Base-by-base conservation (phyloP, 2,113 vertebrate genomes). In the Oreamnos americanus region DNA sequence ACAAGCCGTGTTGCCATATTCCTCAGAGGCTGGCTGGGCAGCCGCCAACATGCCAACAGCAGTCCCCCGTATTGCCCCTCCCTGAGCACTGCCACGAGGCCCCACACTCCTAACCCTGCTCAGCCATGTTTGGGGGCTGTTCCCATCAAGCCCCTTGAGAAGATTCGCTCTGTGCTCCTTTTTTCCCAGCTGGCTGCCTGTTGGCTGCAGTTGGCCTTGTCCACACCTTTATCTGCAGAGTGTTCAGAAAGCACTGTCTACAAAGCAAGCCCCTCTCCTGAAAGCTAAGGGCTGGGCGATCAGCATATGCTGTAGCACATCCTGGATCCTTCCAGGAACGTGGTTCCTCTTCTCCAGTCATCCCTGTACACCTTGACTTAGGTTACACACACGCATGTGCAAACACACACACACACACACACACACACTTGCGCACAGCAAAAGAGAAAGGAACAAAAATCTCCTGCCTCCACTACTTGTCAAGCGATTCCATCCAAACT, bases 1-100 rank as follows among this genome's bases (percentile, higher is more conserved):
- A 55, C 95, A 43, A 87, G 33, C 60, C 45, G 0, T 71, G 79
- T 28, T 60, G 86, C 91, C 81, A 93, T 92, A 97, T 55, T 57
- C 82, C n/a, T 15, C 30, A 1, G 76, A 81, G 92, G 39, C 87
- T 84, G 17, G 51, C 25, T 88, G 30, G 19, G 45, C 28, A 11
- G 43, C 33, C 16, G 64, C 78, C 83, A 30, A 10, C 43, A 33
- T 11, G 13, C 57, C 91, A 6, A 3, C 39, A 23, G 81, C 33
- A 7, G 2, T 23, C 87, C 88, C 47, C 13, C 19, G 0, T 58
- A 3, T 30, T 14, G 45, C 0, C 9, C 78, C 78, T 21, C 47
- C 17, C 30, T 19, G 17, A 6, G 0, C 1, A 3, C 26, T 1
- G 26, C 60, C 39, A 1, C 12, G 28, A 15, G 25, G 25, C 84